Evolutionary conservation across 2,797 vertebrate species (phyloP).

Genomic region (Tolypeutes matacus): DNA sequence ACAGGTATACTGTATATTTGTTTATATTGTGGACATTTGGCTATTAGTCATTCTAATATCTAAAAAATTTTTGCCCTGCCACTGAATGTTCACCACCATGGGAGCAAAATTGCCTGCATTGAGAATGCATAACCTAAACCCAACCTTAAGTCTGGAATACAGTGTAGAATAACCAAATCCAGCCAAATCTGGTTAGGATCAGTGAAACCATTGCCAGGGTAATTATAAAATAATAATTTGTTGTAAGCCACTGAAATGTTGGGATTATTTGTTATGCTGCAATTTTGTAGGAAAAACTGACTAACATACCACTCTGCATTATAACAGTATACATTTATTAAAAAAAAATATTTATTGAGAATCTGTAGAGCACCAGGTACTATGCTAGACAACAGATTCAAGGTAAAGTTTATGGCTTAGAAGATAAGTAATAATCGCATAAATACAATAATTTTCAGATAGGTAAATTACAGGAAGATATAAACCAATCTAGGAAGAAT

Average conservation of each 20-base stretch:
- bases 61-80: not conserved
- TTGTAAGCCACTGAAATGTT: not conserved
- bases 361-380: not conserved
- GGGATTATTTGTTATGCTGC: not conserved
- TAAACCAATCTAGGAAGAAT: not conserved
- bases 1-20: not conserved
- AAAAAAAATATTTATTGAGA: not conserved
- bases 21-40: not conserved
- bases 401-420: not conserved
- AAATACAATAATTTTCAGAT: not conserved
- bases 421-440: not conserved
- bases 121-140: not conserved
- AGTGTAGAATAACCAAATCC: not conserved
- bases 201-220: not conserved
- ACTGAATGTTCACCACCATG: not conserved
- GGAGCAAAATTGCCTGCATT: not conserved
- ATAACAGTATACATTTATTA: not conserved
- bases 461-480: not conserved
- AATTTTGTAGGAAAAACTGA: not conserved
- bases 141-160: not conserved
- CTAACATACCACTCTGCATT: not conserved
- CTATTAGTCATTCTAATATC: not conserved
- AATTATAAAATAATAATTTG: not conserved
- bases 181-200: not conserved
- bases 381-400: not conserved